Evolutionary conservation across 2,888 invertebrate genomes (phyloP), one percentile per base, ranked within the genome.

Genomic region (Kryphioiulus occultus): DNA sequence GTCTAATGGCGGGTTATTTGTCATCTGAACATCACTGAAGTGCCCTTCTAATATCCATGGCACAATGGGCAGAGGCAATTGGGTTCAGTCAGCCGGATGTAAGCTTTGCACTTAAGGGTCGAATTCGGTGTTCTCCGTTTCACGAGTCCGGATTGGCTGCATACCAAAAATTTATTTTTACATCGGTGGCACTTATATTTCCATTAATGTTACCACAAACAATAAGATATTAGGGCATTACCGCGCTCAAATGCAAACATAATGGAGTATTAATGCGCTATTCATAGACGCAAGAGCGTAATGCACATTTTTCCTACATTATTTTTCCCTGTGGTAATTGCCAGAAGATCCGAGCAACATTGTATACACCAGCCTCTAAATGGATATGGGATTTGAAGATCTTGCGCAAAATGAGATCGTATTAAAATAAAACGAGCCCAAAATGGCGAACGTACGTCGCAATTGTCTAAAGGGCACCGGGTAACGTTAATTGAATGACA

Each of bases 51-150:
- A 78, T 78, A 78, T 78, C 78, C 78, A 78, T 78, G 30, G 78
- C 26, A 78, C 78, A 78, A 78, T 78, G 78, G 78, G 78, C 78
- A 78, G 78, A 78, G 78, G 78, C 78, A 78, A 78, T 78, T 78
- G 78, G 78, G 78, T 78, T 78, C 78, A 78, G 78, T 78, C 78
- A 78, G 78, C 78, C 78, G 78, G 78, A 78, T 30, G 78, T 78
- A 78, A 78, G 78, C 78, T 78, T 78, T 78, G 78, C 78, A 78
- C 78, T 78, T 78, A 78, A 78, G 78, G 78, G 78, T 78, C 78
- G 78, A 78, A 78, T 78, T 78, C 78, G 78, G 30, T 15, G 78
- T 78, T 78, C 78, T 78, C 78, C 30, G 22, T 78, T 78, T 78
- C 78, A 30, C 78, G 10, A 68, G 2, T 68, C 68, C 68, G 78